Evolutionary conservation across 2,797 vertebrate genomes (phyloP).

Genomic region (Selene dorsalis): DNA sequence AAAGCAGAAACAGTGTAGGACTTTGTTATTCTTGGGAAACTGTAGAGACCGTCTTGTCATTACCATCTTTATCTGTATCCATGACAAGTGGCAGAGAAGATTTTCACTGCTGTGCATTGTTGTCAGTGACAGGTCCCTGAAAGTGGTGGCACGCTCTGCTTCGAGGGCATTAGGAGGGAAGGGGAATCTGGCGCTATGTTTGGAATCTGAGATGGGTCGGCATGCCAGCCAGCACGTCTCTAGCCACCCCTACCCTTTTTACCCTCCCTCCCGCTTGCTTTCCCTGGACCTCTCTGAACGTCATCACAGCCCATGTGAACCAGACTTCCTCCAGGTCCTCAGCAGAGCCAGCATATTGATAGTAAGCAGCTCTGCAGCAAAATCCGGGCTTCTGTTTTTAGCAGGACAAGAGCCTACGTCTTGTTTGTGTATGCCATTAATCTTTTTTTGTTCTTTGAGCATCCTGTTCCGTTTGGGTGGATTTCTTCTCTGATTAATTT

Average conservation of each 20-base stretch:
- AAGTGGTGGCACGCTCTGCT: slow-evolving; percentile 59
- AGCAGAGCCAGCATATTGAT: slow-evolving; percentile 46
- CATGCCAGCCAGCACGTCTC: slow-evolving; percentile 78
- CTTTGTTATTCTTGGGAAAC: slow-evolving; percentile 4
- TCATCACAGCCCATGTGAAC: slow-evolving; percentile 62
- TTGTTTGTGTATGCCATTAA: slow-evolving; percentile 45
- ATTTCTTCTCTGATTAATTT: slow-evolving; percentile 76
- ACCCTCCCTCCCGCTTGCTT: slow-evolving; percentile 31
- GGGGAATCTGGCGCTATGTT: slow-evolving; percentile 80
- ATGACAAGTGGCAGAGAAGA: slow-evolving; percentile 34
- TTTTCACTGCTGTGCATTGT: slow-evolving; percentile 46
- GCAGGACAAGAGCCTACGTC: slow-evolving; percentile 36
- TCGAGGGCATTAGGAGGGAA: slow-evolving; percentile 63
- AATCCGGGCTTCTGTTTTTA: slow-evolving; percentile 67
- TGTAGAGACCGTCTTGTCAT: not conserved
- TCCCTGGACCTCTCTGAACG: slow-evolving; percentile 20
- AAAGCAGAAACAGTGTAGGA: not conserved
- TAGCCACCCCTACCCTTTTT: slow-evolving; percentile 49
- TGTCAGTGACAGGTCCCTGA: slow-evolving; percentile 62
- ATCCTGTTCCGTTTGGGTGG: slow-evolving; percentile 74
- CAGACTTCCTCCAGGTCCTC: slow-evolving; percentile 56
- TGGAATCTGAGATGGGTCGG: slow-evolving; percentile 76
- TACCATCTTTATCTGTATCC: slow-evolving; percentile 14
- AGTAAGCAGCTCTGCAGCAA: slow-evolving; percentile 35
- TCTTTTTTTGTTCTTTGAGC: slow-evolving; percentile 57